Evolutionary conservation across 1,140 invertebrate species (phyloP), one percentile per base, ranked within the genome.

Genomic region (Drosophila tani): DNA sequence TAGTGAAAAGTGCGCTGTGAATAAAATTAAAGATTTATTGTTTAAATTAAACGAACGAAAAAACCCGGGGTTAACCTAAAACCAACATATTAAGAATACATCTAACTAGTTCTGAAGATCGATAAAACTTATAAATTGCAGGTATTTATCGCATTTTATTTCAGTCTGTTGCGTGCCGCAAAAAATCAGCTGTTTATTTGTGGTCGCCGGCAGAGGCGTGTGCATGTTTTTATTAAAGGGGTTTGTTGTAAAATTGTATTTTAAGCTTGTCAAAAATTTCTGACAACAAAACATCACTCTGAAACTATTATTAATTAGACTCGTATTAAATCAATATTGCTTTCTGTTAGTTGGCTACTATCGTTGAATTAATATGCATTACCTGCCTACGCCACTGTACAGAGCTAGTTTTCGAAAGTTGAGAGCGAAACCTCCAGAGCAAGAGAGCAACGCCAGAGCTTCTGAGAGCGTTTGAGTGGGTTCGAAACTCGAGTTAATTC

Each of bases 1-100:
- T 86, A 32, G 9, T 68, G 82, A 73, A 91, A 91, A 91, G 90
- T 91, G 90, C 64, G 82, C 90, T 91, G 86, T 91, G 68, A 75
- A 55, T 57, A 43, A 56, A 45, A 12, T 2, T 21, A 50, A 46
- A 19, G 47, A 11, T 32, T 40, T 45, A 1, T 35, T 50, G 51
- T 19, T 59, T 40, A 59, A 11, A 45, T 19, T 17, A 32, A 41
- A 15, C 21, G 3, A 27, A 24, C 50, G 5, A 0, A n/a, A n/a
- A n/a, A n/a, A 15, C 29, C 14, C 3, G 32, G 2, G 17, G 35
- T 5, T 55, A 0, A 12, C 14, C 19, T 15, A 3, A 14, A 35
- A 5, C 11, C 2, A 35, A 19, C 17, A 53, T 21, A 2, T 15
- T 1, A 15, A 4, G 11, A 35, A 35, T 12, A 15, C 17, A 15